phyloP scores from a whole-genome alignment of 2,113 vertebrate genomes.

The Gila orcuttii region DNA sequence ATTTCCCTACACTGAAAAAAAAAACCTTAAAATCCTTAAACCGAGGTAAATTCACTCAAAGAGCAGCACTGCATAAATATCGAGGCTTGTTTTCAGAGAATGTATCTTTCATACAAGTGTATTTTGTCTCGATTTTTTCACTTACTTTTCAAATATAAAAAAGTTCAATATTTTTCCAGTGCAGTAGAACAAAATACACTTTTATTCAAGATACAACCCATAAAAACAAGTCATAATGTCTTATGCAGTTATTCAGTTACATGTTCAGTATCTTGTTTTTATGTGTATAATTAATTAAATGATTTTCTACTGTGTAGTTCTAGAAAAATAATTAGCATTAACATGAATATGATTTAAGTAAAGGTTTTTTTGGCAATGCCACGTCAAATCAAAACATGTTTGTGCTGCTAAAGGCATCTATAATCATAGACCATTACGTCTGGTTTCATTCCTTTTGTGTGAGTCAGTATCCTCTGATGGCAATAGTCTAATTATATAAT shows the following conservation, averaged over 20 bases:
- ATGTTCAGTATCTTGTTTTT: background rate
- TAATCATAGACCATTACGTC: background rate
- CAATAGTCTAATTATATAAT: constrained; percentile 30
- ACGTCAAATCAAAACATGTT: background rate
- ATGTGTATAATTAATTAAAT: background rate
- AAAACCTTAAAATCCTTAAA: background rate
- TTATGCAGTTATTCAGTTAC: background rate
- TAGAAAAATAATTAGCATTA: background rate
- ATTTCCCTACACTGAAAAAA: background rate
- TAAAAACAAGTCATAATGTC: background rate
- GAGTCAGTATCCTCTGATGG: constrained; percentile 2
- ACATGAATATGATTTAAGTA: background rate
- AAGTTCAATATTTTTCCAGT: background rate
- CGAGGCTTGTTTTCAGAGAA: background rate
- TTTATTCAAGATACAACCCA: background rate
- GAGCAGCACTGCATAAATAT: background rate
- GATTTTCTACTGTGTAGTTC: background rate
- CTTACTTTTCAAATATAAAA: background rate
- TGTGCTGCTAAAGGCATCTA: background rate
- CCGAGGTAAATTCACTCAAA: background rate
- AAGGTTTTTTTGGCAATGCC: background rate
- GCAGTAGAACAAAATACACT: background rate
- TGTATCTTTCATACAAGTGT: background rate
- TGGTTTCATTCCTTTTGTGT: constrained; percentile 20
- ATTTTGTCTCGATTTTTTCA: background rate